Evolutionary conservation across 2,113 vertebrate genomes (phyloP).

Genomic region (Nycticorax nycticorax): DNA sequence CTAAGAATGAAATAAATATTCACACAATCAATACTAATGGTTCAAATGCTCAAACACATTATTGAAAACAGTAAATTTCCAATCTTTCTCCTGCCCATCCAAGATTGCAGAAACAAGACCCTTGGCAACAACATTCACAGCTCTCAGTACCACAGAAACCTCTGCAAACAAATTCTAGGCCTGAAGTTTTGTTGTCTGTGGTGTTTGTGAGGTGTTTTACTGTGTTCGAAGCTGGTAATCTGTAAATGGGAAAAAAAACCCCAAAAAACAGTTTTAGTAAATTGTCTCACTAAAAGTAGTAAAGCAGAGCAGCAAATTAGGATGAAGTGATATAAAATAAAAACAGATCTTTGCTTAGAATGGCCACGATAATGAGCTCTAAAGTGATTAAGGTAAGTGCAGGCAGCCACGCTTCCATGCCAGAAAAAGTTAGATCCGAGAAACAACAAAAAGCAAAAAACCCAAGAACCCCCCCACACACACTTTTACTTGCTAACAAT

Average conservation of each 20-base stretch:
- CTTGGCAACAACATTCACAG: conserved; percentile 43
- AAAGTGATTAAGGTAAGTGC: neutral
- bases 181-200: neutral
- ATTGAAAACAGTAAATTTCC: neutral
- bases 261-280: accelerated
- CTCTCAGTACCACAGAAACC: conserved; percentile 38
- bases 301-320: neutral
- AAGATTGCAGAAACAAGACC: neutral
- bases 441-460: neutral
- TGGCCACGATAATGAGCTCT: neutral
- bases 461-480: no score
- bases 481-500: neutral
- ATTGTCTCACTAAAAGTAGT: neutral
- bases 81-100: conserved; percentile 16
- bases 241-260: neutral
- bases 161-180: conserved; percentile 8
- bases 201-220: neutral
- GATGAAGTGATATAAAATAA: neutral
- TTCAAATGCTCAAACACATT: conserved; percentile 61
- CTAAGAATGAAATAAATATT: conserved; percentile 59
- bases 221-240: conserved; percentile 85
- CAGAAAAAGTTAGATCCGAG: neutral
- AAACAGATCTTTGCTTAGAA: neutral
- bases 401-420: neutral
- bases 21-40: conserved; percentile 63